Percentiles rank a stretch among this genome's conserved stretches.
phyloP scores from a whole-genome alignment of 2,797 vertebrate genomes.

The Spinus pinus region DNA sequence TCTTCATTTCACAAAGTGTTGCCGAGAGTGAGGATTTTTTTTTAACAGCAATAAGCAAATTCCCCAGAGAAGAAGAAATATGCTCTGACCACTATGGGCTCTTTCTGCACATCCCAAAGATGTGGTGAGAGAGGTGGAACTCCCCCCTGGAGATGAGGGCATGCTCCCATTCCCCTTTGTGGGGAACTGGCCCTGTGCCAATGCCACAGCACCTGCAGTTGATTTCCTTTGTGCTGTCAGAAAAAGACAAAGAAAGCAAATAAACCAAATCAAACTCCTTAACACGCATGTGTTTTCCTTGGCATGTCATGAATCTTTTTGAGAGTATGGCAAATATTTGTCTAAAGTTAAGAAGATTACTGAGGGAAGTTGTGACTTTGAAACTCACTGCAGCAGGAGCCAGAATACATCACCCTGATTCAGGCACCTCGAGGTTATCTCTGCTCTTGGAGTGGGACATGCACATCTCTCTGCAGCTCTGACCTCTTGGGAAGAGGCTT shows the following conservation, averaged over 20 bases:
- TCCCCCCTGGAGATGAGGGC: neutral
- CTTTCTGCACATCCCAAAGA: neutral
- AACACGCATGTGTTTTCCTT: neutral
- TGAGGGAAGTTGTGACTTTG: conserved; percentile 36
- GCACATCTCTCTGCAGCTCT: neutral
- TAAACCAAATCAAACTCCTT: neutral
- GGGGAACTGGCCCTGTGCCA: neutral
- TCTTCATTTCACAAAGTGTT: neutral
- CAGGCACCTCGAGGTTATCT: neutral
- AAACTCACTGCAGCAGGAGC: neutral
- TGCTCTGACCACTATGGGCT: neutral
- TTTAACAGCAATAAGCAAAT: neutral
- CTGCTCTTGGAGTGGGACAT: neutral
- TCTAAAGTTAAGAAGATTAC: conserved; percentile 53
- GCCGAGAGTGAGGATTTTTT: neutral
- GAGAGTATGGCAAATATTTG: conserved; percentile 27
- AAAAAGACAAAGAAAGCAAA: conserved; percentile 1
- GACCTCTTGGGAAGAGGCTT: conserved; percentile 34
- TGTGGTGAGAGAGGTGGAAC: neutral
- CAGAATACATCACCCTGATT: conserved; percentile 20
- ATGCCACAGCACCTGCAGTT: neutral
- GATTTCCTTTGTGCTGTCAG: neutral
- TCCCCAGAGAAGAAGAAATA: neutral
- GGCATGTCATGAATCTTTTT: neutral
- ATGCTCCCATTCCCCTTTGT: rapidly evolving